phyloP scores from a whole-genome alignment of 2,113 vertebrate species.

The Rousettus leschenaultii region DNA sequence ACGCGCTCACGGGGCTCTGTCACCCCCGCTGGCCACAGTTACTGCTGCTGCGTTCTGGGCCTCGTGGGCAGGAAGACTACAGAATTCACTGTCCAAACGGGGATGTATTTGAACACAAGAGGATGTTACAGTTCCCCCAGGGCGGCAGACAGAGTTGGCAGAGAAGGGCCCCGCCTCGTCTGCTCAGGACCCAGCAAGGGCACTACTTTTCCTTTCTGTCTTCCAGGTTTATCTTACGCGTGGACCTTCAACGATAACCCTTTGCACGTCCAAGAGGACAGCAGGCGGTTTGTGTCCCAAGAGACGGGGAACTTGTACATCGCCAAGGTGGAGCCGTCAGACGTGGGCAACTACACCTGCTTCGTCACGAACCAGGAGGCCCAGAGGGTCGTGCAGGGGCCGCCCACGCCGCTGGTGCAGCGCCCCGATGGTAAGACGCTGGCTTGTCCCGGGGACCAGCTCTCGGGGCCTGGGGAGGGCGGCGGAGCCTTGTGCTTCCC shows the following conservation, averaged over 20 bases:
- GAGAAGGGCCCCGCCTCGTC: background rate
- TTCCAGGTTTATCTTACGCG: constrained; percentile 86
- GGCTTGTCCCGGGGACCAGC: background rate
- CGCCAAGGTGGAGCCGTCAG: constrained; percentile 88
- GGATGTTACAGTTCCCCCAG: background rate
- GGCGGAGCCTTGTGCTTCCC: background rate
- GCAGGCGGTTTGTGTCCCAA: constrained; percentile 88
- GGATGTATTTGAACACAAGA: background rate
- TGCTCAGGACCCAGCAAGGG: background rate
- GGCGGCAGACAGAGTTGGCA: no score
- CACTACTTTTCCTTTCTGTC: background rate
- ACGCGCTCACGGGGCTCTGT: background rate
- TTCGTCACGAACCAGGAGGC: constrained; percentile 85
- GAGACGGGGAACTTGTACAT: constrained; percentile 89
- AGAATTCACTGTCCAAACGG: background rate
- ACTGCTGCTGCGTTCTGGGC: background rate
- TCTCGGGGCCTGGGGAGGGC: background rate
- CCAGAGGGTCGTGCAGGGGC: constrained; percentile 79
- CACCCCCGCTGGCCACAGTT: fast-evolving
- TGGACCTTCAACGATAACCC: constrained; percentile 88
- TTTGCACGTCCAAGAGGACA: constrained; percentile 82
- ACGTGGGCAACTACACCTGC: constrained; percentile 91
- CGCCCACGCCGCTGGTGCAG: constrained; percentile 88
- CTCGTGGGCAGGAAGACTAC: no score
- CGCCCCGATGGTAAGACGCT: constrained; percentile 85